Percentiles rank a stretch among this genome's conserved stretches.
Evolutionary conservation across 2,797 vertebrate genomes (phyloP).

Genomic region (Sebastes trivittatus): DNA sequence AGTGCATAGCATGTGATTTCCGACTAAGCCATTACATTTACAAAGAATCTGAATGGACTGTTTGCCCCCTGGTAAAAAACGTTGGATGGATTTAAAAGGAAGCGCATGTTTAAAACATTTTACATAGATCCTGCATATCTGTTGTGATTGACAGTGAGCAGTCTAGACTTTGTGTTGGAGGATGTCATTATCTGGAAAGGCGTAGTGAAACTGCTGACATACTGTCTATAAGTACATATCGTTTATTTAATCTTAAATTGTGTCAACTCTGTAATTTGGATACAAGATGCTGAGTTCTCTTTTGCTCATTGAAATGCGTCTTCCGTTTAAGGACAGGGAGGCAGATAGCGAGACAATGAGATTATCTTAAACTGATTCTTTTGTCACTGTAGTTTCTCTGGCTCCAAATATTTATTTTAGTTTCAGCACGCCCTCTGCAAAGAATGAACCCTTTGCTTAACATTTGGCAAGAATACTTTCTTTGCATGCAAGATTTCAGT

Average conservation of each 20-base stretch:
- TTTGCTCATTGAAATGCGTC: not conserved
- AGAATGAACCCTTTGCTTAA: not conserved
- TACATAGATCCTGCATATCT: not conserved
- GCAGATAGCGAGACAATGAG: not conserved
- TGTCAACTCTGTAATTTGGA: slow-evolving; percentile 4
- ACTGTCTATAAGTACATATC: not conserved
- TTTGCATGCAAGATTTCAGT: not conserved
- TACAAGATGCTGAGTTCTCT: not conserved
- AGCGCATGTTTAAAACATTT: not conserved
- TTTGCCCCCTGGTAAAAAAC: not conserved
- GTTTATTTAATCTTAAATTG: not conserved
- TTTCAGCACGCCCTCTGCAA: slow-evolving; percentile 1
- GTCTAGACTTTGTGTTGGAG: not conserved
- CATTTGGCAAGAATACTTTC: not conserved
- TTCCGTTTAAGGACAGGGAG: slow-evolving; percentile 9
- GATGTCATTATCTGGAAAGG: not conserved
- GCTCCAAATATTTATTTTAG: slow-evolving; percentile 8
- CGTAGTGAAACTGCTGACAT: not conserved
- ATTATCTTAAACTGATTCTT: slow-evolving; percentile 29
- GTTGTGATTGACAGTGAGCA: not conserved
- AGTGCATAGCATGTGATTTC: no score
- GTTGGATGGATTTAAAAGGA: not conserved
- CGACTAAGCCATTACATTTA: no score
- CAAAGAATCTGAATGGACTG: not conserved
- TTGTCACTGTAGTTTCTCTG: slow-evolving; percentile 22